Base-by-base conservation (phyloP, 2,113 vertebrate genomes). In the Plecotus auritus region DNA sequence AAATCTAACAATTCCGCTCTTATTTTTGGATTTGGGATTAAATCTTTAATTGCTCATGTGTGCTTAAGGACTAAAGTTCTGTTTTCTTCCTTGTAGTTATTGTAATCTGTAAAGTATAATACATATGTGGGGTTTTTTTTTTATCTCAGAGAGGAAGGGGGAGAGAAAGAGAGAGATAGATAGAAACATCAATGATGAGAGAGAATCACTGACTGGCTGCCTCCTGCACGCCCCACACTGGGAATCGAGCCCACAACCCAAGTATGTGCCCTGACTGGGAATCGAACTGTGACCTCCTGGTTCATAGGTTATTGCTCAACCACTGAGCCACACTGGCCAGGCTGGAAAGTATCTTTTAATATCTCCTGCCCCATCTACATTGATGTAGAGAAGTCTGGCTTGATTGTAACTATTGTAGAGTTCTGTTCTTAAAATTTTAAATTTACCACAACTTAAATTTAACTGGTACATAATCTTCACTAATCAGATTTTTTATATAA, bases 401-500 rank as follows among this genome's bases (percentile, higher is more conserved):
- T 81, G 14, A 42, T 90, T 93, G 66, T 95, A 28, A 67, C 32
- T 74, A 12, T 54, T 88, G 1, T 42, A 74, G 66, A 45, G 16
- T 74, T 88, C 40, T 93, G 7, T 70, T 28, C 18, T 93, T 92
- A 70, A 74, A 42, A n/a, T 85, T 95, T 74, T 14, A 76, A 67
- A 73, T 78, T 72, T 93, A n/a, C 0, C 13, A 22, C 74, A 9
- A 49, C 5, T 90, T 93, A 74, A 89, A 42, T 80, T 69, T 97
- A 40, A 90, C 37, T 56, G 35, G 4, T 59, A 30, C 47, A 4
- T 94, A 69, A 61, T 93, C 9, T 64, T 91, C 22, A 89, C 35
- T 61, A 67, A 67, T 93, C 22, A 88, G 12, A 76, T 69, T 92
- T 92, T 93, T 85, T 84, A 74, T 77, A n/a, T 59, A 73, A 88